Conservation (phyloP, 1,140 invertebrate genomes). For the Euborellia annulipes region DNA sequence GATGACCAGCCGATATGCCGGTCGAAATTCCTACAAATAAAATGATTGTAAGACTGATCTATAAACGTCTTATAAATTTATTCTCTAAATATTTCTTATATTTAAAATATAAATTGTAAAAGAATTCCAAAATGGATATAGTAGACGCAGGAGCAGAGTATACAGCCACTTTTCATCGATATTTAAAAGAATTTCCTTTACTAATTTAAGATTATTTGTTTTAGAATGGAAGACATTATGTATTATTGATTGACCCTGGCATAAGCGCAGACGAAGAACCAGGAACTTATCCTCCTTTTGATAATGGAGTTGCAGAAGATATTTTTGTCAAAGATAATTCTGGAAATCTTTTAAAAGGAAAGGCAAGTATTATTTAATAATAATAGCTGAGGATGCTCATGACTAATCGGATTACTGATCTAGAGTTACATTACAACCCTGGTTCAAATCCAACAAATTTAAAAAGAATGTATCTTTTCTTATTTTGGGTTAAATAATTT, state of each 20-base stretch:
- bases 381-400: not conserved
- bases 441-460: no score
- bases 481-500: no score
- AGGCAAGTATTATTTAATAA: constrained; percentile 28
- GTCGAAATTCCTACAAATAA: no score
- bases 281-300: constrained; percentile 55
- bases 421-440: no score
- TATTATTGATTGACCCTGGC: constrained; percentile 58
- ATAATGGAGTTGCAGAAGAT: constrained; percentile 49
- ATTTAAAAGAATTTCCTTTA: not conserved
- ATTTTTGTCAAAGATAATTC: constrained; percentile 54
- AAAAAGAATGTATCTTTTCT: no score
- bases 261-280: constrained; percentile 42
- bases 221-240: constrained; percentile 54
- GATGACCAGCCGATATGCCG: no score
- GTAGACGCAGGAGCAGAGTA: no score
- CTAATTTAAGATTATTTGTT: constrained; percentile 13
- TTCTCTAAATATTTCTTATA: constrained; percentile 2
- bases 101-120: not conserved
- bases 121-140: no score
- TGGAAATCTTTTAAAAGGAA: constrained; percentile 46
- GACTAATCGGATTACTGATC: no score
- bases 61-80: no score
- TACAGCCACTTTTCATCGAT: no score
- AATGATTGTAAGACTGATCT: no score